Conservation (phyloP, 1,140 invertebrate species). For the Potamilus streckersoni region DNA sequence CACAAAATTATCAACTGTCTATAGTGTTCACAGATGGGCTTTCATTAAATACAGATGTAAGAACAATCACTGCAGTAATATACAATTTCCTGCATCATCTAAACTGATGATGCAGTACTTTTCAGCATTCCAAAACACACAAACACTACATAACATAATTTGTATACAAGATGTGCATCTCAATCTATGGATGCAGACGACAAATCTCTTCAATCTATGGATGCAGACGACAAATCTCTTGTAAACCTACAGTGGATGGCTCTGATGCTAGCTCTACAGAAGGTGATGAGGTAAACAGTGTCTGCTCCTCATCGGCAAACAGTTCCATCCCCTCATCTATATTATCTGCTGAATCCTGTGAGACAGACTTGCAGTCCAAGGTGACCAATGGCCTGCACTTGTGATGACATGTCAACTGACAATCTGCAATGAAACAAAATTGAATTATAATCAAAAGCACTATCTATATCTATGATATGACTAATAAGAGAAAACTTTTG, state of each 20-base stretch:
- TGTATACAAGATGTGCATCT: too few relatives aligned
- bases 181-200: too few relatives aligned
- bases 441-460: background rate
- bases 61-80: too few relatives aligned
- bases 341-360: conserved; percentile 36
- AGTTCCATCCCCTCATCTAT: conserved; percentile 30
- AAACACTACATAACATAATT: too few relatives aligned
- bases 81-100: too few relatives aligned
- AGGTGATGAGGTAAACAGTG: conserved; percentile 27
- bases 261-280: conserved; percentile 22
- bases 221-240: conserved; percentile 9
- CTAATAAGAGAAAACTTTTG: too few relatives aligned
- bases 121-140: too few relatives aligned
- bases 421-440: conserved; percentile 63
- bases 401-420: conserved; percentile 72
- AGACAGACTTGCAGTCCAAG: conserved; percentile 68
- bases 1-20: too few relatives aligned
- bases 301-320: conserved; percentile 29
- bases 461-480: too few relatives aligned
- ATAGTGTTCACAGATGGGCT: too few relatives aligned
- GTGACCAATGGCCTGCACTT: conserved; percentile 69
- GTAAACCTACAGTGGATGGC: conserved; percentile 27
- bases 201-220: conserved; percentile 9
- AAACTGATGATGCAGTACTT: too few relatives aligned
- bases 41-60: too few relatives aligned